phyloP scores from a whole-genome alignment of 2,797 vertebrate species.

The Capromys pilorides region DNA sequence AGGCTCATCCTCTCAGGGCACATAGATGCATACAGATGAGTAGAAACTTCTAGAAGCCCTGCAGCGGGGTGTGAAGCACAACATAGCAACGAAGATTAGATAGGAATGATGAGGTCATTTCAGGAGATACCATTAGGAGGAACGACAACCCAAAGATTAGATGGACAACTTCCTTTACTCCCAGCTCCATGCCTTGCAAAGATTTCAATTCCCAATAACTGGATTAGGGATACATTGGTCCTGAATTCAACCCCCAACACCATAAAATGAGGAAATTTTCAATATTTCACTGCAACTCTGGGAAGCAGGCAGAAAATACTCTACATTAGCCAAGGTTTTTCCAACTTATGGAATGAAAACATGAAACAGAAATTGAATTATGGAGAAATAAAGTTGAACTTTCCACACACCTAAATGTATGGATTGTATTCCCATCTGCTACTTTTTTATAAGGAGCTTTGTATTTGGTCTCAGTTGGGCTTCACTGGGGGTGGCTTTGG shows the following conservation, averaged over 20 bases:
- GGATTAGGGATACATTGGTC: neutral
- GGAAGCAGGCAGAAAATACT: constrained; percentile 7
- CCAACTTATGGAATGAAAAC: neutral
- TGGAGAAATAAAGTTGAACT: constrained; percentile 41
- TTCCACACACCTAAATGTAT: neutral
- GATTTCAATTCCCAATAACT: constrained; percentile 24
- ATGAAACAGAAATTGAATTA: constrained; percentile 33
- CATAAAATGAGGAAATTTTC: neutral
- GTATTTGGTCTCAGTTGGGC: neutral
- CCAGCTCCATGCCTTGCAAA: neutral
- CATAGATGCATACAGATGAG: neutral
- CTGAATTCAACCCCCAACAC: neutral
- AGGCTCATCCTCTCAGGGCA: neutral
- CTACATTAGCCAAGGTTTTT: constrained; percentile 41
- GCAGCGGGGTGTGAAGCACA: too few relatives aligned
- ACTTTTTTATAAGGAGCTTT: constrained; percentile 24
- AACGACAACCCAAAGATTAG: neutral
- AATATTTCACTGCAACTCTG: neutral
- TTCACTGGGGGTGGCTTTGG: neutral
- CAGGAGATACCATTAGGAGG: neutral
- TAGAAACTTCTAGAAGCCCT: neutral
- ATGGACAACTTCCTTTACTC: neutral
- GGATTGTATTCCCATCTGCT: neutral
- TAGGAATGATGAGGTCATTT: neutral
- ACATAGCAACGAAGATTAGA: neutral